Conservation (phyloP, 2,113 vertebrate genomes). For the Varanus salvator region DNA sequence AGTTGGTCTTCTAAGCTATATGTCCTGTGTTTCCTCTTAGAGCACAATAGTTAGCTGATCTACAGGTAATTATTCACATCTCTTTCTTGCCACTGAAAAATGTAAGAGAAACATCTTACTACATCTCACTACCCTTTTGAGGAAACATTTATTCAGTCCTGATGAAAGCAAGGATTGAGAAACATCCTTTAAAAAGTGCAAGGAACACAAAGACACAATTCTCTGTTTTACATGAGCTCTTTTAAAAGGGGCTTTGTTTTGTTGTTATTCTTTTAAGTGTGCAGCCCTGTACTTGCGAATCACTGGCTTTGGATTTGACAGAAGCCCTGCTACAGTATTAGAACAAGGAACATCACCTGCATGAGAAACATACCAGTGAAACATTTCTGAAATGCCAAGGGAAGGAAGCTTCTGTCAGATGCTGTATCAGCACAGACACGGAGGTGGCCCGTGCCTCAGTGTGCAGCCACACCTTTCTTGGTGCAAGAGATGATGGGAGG, state of each 20-base stretch:
- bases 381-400: background rate
- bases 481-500: too few relatives aligned
- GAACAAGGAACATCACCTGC: background rate
- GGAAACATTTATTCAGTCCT: slow-evolving; percentile 29
- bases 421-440: background rate
- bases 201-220: slow-evolving; percentile 55
- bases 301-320: background rate
- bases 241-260: slow-evolving; percentile 33
- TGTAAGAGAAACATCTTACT: slow-evolving; percentile 40
- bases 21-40: slow-evolving; percentile 31
- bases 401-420: background rate
- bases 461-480: too few relatives aligned
- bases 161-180: background rate
- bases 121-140: slow-evolving; percentile 41
- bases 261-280: background rate
- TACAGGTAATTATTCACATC: slow-evolving; percentile 48
- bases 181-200: slow-evolving; percentile 17
- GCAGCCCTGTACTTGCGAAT: background rate
- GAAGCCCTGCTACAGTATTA: background rate
- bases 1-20: slow-evolving; percentile 50
- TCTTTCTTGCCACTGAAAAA: slow-evolving; percentile 32
- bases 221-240: background rate
- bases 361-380: background rate
- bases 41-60: slow-evolving; percentile 49
- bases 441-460: too few relatives aligned